These are phyloP conservation scores for Chondrilla cf. caribensis DNA, from an alignment of 37 sponge, comb jelly and placozoan genomes.

Conservation along the genomic window DNA sequence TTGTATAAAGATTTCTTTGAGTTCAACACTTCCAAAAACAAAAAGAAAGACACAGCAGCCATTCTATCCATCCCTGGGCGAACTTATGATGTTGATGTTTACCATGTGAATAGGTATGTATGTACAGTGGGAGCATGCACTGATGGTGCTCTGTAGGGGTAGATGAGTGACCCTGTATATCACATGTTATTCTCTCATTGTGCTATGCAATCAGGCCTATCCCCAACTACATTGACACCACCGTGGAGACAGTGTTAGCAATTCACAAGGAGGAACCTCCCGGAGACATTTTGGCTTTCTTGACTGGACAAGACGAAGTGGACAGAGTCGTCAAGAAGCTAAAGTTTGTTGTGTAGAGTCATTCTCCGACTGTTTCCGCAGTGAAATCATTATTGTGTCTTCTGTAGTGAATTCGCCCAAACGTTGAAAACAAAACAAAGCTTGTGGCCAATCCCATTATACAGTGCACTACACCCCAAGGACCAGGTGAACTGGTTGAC, in stretches of 20 bases:
- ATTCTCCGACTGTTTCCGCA: no score
- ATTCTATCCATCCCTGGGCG: constrained; percentile 89
- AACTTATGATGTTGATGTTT: constrained; percentile 64
- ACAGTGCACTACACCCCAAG: constrained; percentile 76
- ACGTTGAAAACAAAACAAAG: background rate
- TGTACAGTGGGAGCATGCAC: background rate
- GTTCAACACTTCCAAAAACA: constrained; percentile 65
- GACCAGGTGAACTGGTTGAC: constrained; percentile 66
- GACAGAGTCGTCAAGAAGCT: constrained; percentile 29
- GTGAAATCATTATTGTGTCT: background rate
- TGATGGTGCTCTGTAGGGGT: no score
- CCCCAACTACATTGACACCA: constrained; percentile 86
- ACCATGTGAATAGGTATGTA: constrained; percentile 54
- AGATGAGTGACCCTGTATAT: constrained; percentile 16
- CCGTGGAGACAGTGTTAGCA: constrained; percentile 81
- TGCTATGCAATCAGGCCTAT: constrained; percentile 61
- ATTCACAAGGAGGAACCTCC: constrained; percentile 77
- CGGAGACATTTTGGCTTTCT: constrained; percentile 93
- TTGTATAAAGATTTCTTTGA: constrained; percentile 89
- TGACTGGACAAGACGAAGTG: constrained; percentile 83
- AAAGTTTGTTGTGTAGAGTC: constrained; percentile 20
- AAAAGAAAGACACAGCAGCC: constrained; percentile 67
- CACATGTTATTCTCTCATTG: background rate
- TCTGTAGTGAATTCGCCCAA: background rate
- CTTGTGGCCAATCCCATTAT: constrained; percentile 62